Percentiles rank a stretch among this genome's conserved stretches.
Evolutionary conservation across 2,797 vertebrate species (phyloP).

Genomic region (Phylloscopus collybita): DNA sequence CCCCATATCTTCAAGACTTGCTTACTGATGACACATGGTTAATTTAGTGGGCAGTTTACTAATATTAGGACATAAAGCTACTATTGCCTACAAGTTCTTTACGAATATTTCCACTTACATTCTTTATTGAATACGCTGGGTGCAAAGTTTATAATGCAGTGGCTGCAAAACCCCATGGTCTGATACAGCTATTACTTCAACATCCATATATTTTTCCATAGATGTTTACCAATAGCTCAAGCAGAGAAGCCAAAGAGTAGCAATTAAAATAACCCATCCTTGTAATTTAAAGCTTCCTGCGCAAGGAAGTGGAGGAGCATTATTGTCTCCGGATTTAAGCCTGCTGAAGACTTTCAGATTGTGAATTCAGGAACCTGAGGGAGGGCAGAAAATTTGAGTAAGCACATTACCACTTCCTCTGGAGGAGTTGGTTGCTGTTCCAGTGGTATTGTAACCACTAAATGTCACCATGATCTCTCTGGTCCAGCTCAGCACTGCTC

Average conservation of each 20-base stretch:
- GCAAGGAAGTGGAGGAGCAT: constrained; percentile 67
- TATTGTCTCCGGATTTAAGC: constrained; percentile 58
- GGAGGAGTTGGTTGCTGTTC: constrained; percentile 58
- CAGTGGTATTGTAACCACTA: constrained; percentile 65
- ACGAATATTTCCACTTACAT: not conserved
- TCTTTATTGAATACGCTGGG: not conserved
- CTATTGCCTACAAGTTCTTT: not conserved
- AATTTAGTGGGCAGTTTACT: constrained; percentile 1
- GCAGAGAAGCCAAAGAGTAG: constrained; percentile 61
- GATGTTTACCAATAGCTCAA: constrained; percentile 65
- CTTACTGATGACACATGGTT: not conserved
- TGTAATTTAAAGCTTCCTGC: constrained; percentile 79
- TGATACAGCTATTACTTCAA: not conserved
- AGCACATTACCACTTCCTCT: constrained; percentile 58
- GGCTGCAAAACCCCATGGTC: not conserved
- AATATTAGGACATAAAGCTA: not conserved
- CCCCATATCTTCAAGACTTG: not conserved
- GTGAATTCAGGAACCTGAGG: constrained; percentile 50
- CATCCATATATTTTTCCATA: constrained; percentile 20
- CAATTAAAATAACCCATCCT: constrained; percentile 75
- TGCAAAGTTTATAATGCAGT: not conserved
- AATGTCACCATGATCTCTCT: constrained; percentile 61
- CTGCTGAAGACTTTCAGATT: constrained; percentile 53
- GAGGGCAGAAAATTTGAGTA: constrained; percentile 52
- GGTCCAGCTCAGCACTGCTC: constrained; percentile 45